These are phyloP conservation scores for Callorhinus ursinus DNA, from an alignment of 2,113 vertebrate genomes.

Conservation along the genomic window DNA sequence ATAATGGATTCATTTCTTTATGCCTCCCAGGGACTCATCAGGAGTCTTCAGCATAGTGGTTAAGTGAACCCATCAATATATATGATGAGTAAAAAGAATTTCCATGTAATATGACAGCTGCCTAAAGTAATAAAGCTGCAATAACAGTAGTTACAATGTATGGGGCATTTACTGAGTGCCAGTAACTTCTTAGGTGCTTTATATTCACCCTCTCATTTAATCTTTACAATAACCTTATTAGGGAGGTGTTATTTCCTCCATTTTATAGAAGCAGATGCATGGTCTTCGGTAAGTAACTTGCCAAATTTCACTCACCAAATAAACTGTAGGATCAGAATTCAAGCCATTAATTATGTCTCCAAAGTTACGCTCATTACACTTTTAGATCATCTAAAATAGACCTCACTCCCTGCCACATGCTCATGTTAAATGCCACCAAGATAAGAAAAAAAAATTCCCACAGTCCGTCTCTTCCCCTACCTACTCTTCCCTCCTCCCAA, in stretches of 20 bases:
- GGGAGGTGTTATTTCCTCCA: background rate
- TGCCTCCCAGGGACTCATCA: background rate
- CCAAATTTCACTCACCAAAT: conserved; percentile 3
- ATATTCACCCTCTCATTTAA: background rate
- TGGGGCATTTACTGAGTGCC: background rate
- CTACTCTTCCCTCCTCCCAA: background rate
- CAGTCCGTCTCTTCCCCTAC: conserved; percentile 11
- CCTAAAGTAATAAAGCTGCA: background rate
- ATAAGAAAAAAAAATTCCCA: conserved; percentile 45
- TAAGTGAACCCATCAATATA: background rate
- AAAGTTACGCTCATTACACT: background rate
- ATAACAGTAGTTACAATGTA: background rate
- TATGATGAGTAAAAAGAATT: background rate
- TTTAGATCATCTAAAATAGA: conserved; percentile 11
- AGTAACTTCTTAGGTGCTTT: conserved; percentile 28
- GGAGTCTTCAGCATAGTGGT: background rate
- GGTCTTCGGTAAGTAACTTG: background rate
- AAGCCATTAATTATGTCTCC: background rate
- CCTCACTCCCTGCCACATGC: background rate
- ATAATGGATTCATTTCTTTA: background rate
- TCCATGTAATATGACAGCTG: background rate
- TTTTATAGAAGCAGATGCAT: background rate
- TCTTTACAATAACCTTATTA: background rate
- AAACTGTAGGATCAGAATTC: background rate
- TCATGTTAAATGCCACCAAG: conserved; percentile 45